Percentiles rank a stretch among this genome's conserved stretches.
phyloP scores from a whole-genome alignment of 2,888 invertebrate genomes.

The Callinectes sapidus region DNA sequence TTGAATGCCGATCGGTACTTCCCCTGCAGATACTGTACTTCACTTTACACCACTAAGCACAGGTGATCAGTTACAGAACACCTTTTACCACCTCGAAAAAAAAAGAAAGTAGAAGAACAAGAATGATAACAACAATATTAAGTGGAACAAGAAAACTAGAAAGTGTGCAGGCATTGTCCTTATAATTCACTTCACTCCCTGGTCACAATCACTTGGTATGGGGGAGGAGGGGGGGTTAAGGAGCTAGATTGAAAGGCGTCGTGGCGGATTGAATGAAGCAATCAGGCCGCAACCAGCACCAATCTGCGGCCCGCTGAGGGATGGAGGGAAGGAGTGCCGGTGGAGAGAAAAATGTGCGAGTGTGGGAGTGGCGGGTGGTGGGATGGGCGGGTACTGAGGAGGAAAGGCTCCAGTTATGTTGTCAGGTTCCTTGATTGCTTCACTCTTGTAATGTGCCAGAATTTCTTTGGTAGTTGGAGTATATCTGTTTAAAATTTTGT shows the following conservation, averaged over 20 bases:
- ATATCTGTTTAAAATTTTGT: neutral
- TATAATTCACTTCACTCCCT: neutral
- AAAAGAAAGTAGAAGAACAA: neutral
- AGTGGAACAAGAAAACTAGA: neutral
- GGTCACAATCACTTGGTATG: neutral
- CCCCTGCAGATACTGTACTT: neutral
- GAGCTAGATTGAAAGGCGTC: conserved; percentile 19
- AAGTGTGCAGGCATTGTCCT: conserved; percentile 3
- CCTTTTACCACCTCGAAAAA: neutral
- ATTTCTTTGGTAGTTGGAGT: neutral
- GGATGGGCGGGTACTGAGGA: neutral
- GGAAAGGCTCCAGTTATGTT: neutral
- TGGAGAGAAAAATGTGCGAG: neutral
- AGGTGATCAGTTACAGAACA: neutral
- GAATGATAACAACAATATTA: neutral
- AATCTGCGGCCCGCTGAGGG: neutral
- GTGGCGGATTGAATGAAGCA: neutral
- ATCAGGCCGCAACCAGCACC: conserved; percentile 10
- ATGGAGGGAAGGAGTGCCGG: neutral
- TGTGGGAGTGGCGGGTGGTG: neutral
- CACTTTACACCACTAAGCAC: neutral
- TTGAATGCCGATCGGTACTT: neutral
- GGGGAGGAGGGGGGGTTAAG: neutral
- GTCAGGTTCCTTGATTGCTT: conserved; percentile 16
- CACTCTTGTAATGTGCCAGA: neutral